Base-by-base conservation (phyloP, 2,113 vertebrate genomes). In the Ceyx margarethae region DNA sequence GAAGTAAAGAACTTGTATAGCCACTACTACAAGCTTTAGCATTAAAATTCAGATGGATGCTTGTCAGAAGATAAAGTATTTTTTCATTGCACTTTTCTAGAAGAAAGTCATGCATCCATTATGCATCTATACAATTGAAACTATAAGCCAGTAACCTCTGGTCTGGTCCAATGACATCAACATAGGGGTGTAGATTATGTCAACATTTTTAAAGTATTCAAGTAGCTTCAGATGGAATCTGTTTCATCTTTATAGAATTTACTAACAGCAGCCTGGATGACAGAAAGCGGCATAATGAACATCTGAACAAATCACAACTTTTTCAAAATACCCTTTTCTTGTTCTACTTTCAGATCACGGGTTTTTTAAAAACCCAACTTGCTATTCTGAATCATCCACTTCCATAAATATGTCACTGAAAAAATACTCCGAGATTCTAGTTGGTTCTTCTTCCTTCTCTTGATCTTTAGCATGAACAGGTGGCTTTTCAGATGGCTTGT, bases 341-440 rank as follows among this genome's bases (percentile, higher is more conserved):
- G n/a, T 33, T 81, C 21, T 42, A 82, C 66, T 84, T 45, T 81
- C 56, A 61, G 69, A 87, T 94, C 57, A 26, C 54, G 53, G 33
- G 20, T 29, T 51, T 96, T 96, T 83, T 64, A 62, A 28, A 54
- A 92, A 62, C 43, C 5, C 5, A 29, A 11, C 61, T 56, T 88
- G 48, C 92, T 94, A 98, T 73, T 97, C 96, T 89, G 93, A 75
- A 87, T 99, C 98, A 50, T 99, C 98, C 43, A 99, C 98, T 58
- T 98, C 98, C 88, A 99, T 99, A 81, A 99, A 99, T 88, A 99
- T 99, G 94, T 99, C 99, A 93, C 92, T 98, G 61, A 99, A 97
- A 96, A 99, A 99, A 94, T 98, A 99, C 79, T 99, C 98, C 7
- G 98, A 98, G n/a, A 99, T 97, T 45, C 73, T 97, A 50, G 97